A percentile compares a stretch with the other conserved stretches of the same genome.
These are phyloP conservation scores for Catajapyx aquilonaris DNA, from an alignment of 1,140 invertebrate species.

Conservation along the genomic window DNA sequence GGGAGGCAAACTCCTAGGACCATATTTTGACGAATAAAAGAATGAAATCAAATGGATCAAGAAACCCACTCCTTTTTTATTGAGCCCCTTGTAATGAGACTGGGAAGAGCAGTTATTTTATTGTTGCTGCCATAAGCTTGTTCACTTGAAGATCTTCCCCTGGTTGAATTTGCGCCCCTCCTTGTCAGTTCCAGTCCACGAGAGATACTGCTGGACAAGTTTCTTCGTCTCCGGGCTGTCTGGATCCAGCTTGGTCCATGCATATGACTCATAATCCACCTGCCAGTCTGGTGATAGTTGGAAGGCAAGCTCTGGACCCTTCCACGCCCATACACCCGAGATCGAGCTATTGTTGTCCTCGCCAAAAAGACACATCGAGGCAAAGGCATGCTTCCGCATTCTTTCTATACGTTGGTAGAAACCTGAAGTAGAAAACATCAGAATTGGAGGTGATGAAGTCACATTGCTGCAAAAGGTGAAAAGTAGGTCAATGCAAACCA, in stretches of 20 bases:
- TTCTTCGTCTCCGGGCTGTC: constrained; percentile 63
- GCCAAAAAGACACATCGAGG: constrained; percentile 82
- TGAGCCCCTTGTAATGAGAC: neutral
- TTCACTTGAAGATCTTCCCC: constrained; percentile 99
- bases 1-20: too few relatives aligned
- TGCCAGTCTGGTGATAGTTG: constrained; percentile 79
- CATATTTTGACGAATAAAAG: too few relatives aligned
- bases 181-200: constrained; percentile 74
- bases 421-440: too few relatives aligned
- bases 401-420: constrained; percentile 98
- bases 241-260: constrained; percentile 88
- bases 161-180: constrained; percentile 84
- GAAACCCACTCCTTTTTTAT: neutral
- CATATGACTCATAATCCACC: constrained; percentile 91
- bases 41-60: too few relatives aligned
- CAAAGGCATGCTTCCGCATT: constrained; percentile 90
- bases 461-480: too few relatives aligned
- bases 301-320: constrained; percentile 73
- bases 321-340: constrained; percentile 93
- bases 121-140: too few relatives aligned
- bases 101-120: neutral
- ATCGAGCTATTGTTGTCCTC: constrained; percentile 80
- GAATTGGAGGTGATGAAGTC: too few relatives aligned
- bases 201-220: constrained; percentile 77
- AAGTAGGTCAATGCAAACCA: too few relatives aligned